Percentiles rank a stretch among this genome's conserved stretches.
phyloP scores from a whole-genome alignment of 2,113 vertebrate species.

The Empidonax traillii region DNA sequence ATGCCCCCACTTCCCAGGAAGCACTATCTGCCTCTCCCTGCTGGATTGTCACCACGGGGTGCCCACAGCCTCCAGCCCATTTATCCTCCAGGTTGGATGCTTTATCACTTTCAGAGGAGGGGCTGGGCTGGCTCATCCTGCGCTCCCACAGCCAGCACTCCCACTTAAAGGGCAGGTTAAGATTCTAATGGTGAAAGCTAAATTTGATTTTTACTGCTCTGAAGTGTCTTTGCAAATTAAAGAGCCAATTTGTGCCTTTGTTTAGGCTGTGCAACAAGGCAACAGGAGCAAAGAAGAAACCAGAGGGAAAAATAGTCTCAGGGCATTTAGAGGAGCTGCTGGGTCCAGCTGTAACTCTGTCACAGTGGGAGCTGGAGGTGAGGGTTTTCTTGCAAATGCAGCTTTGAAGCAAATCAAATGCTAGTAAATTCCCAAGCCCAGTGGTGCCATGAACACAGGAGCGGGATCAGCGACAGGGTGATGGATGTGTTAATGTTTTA shows the following conservation, averaged over 20 bases:
- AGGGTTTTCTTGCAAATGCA: not conserved
- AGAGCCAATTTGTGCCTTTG: not conserved
- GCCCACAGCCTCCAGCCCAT: not conserved
- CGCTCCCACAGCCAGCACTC: not conserved
- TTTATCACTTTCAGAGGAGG: not conserved
- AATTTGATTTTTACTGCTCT: not conserved
- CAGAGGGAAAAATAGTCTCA: not conserved
- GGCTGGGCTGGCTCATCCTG: not conserved
- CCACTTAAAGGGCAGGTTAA: not conserved
- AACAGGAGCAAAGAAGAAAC: not conserved
- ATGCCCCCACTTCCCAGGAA: not conserved
- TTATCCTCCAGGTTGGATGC: not conserved
- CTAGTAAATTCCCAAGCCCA: not conserved
- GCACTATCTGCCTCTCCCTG: not conserved
- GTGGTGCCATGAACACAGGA: not conserved
- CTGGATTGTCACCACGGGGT: not conserved
- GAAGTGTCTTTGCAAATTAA: not conserved
- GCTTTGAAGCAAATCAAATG: not conserved
- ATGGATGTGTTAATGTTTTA: slow-evolving; percentile 49
- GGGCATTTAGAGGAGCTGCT: not conserved
- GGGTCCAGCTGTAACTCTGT: not conserved
- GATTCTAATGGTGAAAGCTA: not conserved
- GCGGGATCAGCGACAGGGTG: not conserved
- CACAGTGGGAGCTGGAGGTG: not conserved
- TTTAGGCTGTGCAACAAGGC: not conserved